Percentiles rank a stretch among this genome's conserved stretches.
phyloP scores from a whole-genome alignment of 35 echinoderm and acorn worm species.

The Amphiura filiformis region DNA sequence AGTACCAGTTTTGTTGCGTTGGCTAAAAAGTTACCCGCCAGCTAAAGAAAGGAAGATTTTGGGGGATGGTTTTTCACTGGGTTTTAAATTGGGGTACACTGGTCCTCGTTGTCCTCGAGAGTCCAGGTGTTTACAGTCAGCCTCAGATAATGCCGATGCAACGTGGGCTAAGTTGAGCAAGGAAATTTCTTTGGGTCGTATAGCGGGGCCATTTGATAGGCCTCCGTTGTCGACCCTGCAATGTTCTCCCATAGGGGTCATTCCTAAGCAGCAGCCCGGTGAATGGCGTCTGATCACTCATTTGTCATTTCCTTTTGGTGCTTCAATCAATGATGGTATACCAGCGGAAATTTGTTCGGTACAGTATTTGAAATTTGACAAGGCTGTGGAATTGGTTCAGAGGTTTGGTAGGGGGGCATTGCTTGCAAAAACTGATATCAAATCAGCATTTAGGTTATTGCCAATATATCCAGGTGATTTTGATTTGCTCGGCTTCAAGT shows the following conservation, averaged over 20 bases:
- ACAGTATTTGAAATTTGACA: slow-evolving; percentile 17
- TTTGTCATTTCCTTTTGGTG: slow-evolving; percentile 15
- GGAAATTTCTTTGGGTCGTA: slow-evolving; percentile 22
- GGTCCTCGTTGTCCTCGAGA: neutral
- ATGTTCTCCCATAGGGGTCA: slow-evolving; percentile 38
- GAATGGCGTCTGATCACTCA: slow-evolving; percentile 41
- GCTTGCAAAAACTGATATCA: slow-evolving; percentile 42
- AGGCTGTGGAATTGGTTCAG: neutral
- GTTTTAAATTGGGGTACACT: neutral
- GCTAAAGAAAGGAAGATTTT: neutral
- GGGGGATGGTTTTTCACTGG: neutral
- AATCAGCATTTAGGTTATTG: slow-evolving; percentile 39
- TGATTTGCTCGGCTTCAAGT: slow-evolving; percentile 29
- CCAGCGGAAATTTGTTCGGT: slow-evolving; percentile 6
- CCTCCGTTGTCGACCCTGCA: slow-evolving; percentile 26
- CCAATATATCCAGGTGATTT: slow-evolving; percentile 31
- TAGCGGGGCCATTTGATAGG: slow-evolving; percentile 14
- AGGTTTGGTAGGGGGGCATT: neutral
- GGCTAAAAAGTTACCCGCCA: slow-evolving; percentile 7
- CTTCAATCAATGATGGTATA: slow-evolving; percentile 36
- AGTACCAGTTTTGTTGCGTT: neutral
- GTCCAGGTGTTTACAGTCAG: neutral
- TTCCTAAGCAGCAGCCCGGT: slow-evolving; percentile 18
- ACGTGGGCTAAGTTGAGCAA: neutral
- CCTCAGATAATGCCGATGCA: neutral